Percentiles rank a stretch among this genome's conserved stretches.
phyloP scores from a whole-genome alignment of 2,113 vertebrate species.

The Forbesichthys agassizii region DNA sequence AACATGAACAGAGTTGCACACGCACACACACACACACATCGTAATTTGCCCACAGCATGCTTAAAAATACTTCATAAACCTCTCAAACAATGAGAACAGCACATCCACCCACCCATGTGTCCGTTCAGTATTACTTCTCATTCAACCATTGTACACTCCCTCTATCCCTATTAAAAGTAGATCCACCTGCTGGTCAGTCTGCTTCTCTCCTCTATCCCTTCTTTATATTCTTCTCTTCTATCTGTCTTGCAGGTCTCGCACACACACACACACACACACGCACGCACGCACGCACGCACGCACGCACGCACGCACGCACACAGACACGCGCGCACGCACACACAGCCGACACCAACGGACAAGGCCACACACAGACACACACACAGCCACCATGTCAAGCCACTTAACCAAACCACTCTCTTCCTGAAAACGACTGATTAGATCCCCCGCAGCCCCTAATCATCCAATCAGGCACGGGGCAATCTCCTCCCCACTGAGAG shows the following conservation, averaged over 20 bases:
- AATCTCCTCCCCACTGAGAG: conserved; percentile 74
- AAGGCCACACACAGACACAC: conserved; percentile 44
- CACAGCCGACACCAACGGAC: conserved; percentile 4
- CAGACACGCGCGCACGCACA: conserved; percentile 35
- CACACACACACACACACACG: conserved; percentile 7
- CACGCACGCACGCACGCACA: conserved; percentile 32
- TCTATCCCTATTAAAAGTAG: too few species aligned
- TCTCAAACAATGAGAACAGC: neutral
- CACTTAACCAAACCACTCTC: conserved; percentile 75
- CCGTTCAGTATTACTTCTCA: neutral
- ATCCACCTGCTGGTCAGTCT: neutral
- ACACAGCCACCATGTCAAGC: conserved; percentile 65
- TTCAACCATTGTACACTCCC: neutral
- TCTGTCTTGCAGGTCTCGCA: neutral
- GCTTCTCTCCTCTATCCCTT: too few species aligned
- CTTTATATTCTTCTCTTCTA: too few species aligned
- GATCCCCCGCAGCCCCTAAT: conserved; percentile 73
- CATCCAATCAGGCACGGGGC: conserved; percentile 75
- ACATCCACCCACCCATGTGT: neutral
- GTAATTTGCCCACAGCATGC: too few species aligned
- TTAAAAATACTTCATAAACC: neutral
- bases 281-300: conserved; percentile 21
- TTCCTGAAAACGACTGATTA: conserved; percentile 76
- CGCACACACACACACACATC: conserved; percentile 18
- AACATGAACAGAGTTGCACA: conserved; percentile 11